Evolutionary conservation across 2,113 vertebrate species (phyloP).

Genomic region (western clawed frog (Xenopus tropicalis)): UCB_Xtro_10.0 CM004448.2:6221001-6221500

Average conservation of each 20-base stretch:
- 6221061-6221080: slow-evolving; percentile 14
- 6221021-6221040: slow-evolving; percentile 49
- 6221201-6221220: neutral
- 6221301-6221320: neutral
- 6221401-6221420: slow-evolving; percentile 6
- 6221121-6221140: neutral
- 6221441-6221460: neutral
- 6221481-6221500: slow-evolving; percentile 23
- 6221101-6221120: slow-evolving; percentile 1
- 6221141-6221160: slow-evolving; percentile 51
- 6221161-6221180: slow-evolving; percentile 50
- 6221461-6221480: neutral
- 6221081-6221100: slow-evolving; percentile 26
- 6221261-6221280: slow-evolving; percentile 4
- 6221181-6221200: slow-evolving; percentile 28
- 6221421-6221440: neutral
- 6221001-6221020: slow-evolving; percentile 31
- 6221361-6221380: neutral
- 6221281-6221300: neutral
- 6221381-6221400: neutral
- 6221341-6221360: slow-evolving; percentile 7
- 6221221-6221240: slow-evolving; percentile 1
- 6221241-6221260: neutral
- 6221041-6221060: slow-evolving; percentile 23
- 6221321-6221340: slow-evolving; percentile 3